These are phyloP conservation scores for Morpho achilles DNA, from an alignment of 2,888 invertebrate species.

Conservation along the genomic window DNA sequence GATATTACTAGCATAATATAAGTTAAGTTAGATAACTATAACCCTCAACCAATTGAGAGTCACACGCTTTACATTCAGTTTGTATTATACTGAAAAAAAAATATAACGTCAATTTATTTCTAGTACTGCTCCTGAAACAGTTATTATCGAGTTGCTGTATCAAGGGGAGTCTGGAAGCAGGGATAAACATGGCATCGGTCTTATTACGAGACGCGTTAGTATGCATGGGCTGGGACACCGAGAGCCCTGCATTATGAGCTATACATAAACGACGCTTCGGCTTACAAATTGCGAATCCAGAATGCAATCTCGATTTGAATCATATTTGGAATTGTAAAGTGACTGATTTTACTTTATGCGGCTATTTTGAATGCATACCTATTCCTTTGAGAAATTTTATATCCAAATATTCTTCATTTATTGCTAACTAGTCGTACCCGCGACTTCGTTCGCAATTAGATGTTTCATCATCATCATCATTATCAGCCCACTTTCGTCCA, in stretches of 20 bases:
- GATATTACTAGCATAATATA: too few relatives aligned
- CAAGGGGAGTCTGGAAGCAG: constrained; percentile 29
- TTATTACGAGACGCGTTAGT: constrained; percentile 71
- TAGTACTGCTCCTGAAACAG: background rate
- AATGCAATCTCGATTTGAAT: constrained; percentile 28
- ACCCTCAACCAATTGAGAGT: too few relatives aligned
- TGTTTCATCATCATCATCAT: too few relatives aligned
- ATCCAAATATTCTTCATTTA: too few relatives aligned
- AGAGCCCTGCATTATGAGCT: constrained; percentile 53
- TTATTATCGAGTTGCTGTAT: background rate
- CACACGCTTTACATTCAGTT: too few relatives aligned
- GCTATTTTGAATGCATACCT: constrained; percentile 3
- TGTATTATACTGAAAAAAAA: background rate
- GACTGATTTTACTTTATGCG: constrained; percentile 13
- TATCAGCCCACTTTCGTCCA: too few relatives aligned
- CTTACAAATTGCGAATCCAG: constrained; percentile 45
- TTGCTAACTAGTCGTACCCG: too few relatives aligned
- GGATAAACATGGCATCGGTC: constrained; percentile 62
- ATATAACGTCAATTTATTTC: background rate
- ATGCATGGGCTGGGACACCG: constrained; percentile 75
- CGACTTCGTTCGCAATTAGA: too few relatives aligned
- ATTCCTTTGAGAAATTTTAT: background rate
- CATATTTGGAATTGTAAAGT: constrained; percentile 28
- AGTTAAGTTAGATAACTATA: too few relatives aligned
- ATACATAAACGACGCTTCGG: constrained; percentile 59